Conservation (phyloP, 2,888 invertebrate species). For the Theretra japonica region DNA sequence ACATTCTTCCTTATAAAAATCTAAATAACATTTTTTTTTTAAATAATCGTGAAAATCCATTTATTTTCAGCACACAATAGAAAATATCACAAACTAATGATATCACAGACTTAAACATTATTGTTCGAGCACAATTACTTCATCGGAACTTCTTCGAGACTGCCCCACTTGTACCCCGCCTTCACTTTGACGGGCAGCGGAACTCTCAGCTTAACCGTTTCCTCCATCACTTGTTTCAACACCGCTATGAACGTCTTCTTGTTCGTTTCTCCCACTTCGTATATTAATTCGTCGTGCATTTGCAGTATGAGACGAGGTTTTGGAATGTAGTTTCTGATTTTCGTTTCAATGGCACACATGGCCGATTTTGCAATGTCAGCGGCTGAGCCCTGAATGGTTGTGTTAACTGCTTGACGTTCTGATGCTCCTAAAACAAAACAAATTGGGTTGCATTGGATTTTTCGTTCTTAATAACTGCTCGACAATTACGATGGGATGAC, state of each 20-base stretch:
- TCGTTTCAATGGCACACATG: slow-evolving; percentile 90
- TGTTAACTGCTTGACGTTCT: slow-evolving; percentile 98
- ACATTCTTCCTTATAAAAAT: not conserved
- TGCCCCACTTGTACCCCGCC: slow-evolving; percentile 93
- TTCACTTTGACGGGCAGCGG: slow-evolving; percentile 95
- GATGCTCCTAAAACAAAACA: slow-evolving; percentile 86
- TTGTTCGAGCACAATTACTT: slow-evolving; percentile 41
- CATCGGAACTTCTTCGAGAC: slow-evolving; percentile 57
- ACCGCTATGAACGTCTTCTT: slow-evolving; percentile 84
- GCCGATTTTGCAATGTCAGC: slow-evolving; percentile 97
- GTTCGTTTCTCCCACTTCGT: slow-evolving; percentile 89
- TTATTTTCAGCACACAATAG: slow-evolving; percentile 4
- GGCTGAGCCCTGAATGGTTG: slow-evolving; percentile 98
- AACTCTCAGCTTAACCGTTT: slow-evolving; percentile 88
- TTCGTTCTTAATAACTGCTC: no score
- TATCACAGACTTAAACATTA: slow-evolving; percentile 50
- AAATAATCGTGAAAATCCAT: not conserved
- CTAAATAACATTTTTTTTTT: no score
- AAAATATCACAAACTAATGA: slow-evolving; percentile 42
- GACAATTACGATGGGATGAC: no score
- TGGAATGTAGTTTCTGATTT: slow-evolving; percentile 55
- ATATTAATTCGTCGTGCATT: slow-evolving; percentile 98
- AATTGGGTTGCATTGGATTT: no score
- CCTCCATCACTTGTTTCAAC: slow-evolving; percentile 92
- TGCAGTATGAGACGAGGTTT: slow-evolving; percentile 91